Percentiles rank a stretch among this genome's conserved stretches.
Evolutionary conservation across 1,140 invertebrate species (phyloP).

Genomic region (Cydia strobilella): DNA sequence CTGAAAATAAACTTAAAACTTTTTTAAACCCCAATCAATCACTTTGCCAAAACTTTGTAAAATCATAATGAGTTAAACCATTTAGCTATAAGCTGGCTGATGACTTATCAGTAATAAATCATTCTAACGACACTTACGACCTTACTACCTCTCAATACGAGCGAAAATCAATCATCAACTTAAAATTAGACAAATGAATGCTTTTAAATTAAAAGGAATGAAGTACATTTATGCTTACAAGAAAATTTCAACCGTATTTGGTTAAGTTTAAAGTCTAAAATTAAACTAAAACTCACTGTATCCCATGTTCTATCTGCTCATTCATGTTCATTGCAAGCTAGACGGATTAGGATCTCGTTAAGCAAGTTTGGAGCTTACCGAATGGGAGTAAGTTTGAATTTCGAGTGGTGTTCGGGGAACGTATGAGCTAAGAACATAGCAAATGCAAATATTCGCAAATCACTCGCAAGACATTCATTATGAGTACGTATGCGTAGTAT

Average conservation of each 20-base stretch:
- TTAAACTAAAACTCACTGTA: neutral
- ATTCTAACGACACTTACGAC: neutral
- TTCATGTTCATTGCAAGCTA: neutral
- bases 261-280: neutral
- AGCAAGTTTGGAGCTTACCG: neutral
- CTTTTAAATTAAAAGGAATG: neutral
- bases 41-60: constrained; percentile 1
- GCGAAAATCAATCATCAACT: constrained; percentile 20
- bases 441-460: neutral
- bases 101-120: constrained; percentile 4
- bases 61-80: neutral
- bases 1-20: neutral
- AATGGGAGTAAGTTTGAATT: neutral
- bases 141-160: neutral
- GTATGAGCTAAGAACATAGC: neutral
- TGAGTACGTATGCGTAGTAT: neutral
- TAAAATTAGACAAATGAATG: neutral
- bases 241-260: neutral
- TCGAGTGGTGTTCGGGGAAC: neutral
- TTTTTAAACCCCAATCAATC: neutral
- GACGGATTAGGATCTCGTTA: neutral
- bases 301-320: neutral
- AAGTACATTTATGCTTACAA: neutral
- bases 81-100: neutral
- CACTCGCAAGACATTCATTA: neutral